Evolutionary conservation across 2,113 vertebrate species (phyloP), one percentile per base, ranked within the genome.

Genomic region (Psittacula cyanocephala): DNA sequence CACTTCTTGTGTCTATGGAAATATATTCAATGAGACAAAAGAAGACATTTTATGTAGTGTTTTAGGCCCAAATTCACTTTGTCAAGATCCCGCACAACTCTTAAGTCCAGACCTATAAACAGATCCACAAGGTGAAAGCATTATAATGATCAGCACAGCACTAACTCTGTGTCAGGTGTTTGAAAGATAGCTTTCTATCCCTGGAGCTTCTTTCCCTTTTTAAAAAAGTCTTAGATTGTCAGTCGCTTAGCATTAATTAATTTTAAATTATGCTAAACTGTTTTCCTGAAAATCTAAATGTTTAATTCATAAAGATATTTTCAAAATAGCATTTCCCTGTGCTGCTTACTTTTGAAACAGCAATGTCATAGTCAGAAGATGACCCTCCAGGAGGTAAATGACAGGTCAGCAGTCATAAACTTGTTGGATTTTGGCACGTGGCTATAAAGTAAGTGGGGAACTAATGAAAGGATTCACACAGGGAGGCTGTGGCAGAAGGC

Each of bases 251-350:
- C 81, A 91, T 94, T 91, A 88, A 92, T 86, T 81, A 52, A 16
- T 79, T 89, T 44, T 55, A 72, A 85, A 64, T 89, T 81, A 94
- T 81, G 84, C 69, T 89, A 64, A 94, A 84, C 85, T 84, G 62
- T 85, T 95, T 94, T 93, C 92, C 62, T 88, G 22, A 85, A 87
- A 88, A 69, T 79, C 47, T 3, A 17, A 50, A 93, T 79, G 70
- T 89, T 94, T 85, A 95, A 96, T 94, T 94, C 70, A 89, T 84
- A 68, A 76, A 81, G 69, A 17, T 15, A 17, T 50, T 82, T 81
- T 74, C 72, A 59, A 59, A 94, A 83, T 81, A 81, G 18, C 31
- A 20, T 86, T 49, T 62, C 50, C n/a, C 41, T 53, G 37, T 52
- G 71, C 63, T 80, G 37, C 63, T 81, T 77, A 41, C 71, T 85